A percentile compares a stretch with the other conserved stretches of the same genome.
Evolutionary conservation across 2,888 invertebrate genomes (phyloP).

Genomic region (Arenicola marina): DNA sequence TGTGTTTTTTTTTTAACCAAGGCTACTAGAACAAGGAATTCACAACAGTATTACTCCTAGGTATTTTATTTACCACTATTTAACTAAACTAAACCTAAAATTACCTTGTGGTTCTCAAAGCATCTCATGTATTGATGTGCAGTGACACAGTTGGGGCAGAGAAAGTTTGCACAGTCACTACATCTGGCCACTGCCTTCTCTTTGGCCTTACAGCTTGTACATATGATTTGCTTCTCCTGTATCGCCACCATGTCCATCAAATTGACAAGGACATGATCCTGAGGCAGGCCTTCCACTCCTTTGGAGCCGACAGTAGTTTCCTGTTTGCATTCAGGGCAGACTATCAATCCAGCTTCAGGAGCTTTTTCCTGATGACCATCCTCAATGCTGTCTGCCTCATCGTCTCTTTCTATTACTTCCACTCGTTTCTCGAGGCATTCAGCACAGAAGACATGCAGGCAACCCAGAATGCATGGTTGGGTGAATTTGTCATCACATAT

Average conservation of each 20-base stretch:
- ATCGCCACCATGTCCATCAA: conserved; percentile 66
- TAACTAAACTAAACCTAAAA: not conserved
- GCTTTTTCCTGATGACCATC: not conserved
- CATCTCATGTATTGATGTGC: conserved; percentile 97
- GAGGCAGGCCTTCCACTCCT: conserved; percentile 74
- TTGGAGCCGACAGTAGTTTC: conserved; percentile 66
- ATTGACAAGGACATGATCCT: conserved; percentile 81
- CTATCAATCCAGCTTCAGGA: not conserved
- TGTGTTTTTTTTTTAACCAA: too few species aligned
- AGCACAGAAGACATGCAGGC: conserved; percentile 95
- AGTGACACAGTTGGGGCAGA: conserved; percentile 91
- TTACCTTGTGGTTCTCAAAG: conserved; percentile 83
- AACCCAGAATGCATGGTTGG: conserved; percentile 85
- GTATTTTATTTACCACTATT: not conserved
- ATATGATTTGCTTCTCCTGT: conserved; percentile 72
- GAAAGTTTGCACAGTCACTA: conserved; percentile 90
- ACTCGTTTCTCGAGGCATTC: conserved; percentile 83
- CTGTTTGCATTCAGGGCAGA: conserved; percentile 18
- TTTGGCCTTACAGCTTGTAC: conserved; percentile 94
- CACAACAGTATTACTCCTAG: not conserved
- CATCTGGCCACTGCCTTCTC: conserved; percentile 92
- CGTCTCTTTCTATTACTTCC: conserved; percentile 39
- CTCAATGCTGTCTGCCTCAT: conserved; percentile 1
- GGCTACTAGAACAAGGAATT: too few species aligned
- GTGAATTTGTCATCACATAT: conserved; percentile 67